These are phyloP conservation scores for Limulus polyphemus DNA, from an alignment of 2,888 invertebrate genomes.

Conservation along the genomic window DNA sequence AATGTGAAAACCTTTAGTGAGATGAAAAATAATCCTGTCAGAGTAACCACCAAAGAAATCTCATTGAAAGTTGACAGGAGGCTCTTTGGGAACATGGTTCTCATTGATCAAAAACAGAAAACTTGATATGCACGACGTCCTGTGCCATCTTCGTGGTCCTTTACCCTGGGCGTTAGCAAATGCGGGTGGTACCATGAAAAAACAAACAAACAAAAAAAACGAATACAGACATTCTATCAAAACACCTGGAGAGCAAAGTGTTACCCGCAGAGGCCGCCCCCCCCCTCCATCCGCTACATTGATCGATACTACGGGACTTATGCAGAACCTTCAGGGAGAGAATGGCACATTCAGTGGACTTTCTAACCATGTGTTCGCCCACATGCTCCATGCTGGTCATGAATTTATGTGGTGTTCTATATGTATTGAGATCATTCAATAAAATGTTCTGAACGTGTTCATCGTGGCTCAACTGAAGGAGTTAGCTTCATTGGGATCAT, in stretches of 20 bases:
- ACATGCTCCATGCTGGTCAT: neutral
- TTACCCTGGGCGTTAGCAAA: neutral
- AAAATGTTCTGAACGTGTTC: neutral
- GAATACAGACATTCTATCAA: neutral
- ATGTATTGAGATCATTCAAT: neutral
- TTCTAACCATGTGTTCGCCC: neutral
- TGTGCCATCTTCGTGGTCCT: neutral
- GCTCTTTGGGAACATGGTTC: neutral
- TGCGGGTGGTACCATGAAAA: neutral
- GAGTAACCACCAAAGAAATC: neutral
- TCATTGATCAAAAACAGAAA: neutral
- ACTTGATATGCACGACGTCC: neutral
- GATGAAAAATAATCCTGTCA: neutral
- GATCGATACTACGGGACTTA: neutral
- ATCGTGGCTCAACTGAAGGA: neutral
- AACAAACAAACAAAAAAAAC: too few species aligned
- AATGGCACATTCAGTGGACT: neutral
- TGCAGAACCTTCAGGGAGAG: neutral
- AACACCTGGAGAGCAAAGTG: neutral
- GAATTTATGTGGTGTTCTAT: neutral
- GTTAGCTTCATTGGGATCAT: neutral
- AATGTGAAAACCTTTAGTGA: too few species aligned
- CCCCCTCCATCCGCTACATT: neutral
- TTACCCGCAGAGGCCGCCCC: neutral
- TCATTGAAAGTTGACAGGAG: neutral